These are phyloP conservation scores for Aphrophora alni DNA, from an alignment of 2,888 invertebrate genomes.

Conservation along the genomic window DNA sequence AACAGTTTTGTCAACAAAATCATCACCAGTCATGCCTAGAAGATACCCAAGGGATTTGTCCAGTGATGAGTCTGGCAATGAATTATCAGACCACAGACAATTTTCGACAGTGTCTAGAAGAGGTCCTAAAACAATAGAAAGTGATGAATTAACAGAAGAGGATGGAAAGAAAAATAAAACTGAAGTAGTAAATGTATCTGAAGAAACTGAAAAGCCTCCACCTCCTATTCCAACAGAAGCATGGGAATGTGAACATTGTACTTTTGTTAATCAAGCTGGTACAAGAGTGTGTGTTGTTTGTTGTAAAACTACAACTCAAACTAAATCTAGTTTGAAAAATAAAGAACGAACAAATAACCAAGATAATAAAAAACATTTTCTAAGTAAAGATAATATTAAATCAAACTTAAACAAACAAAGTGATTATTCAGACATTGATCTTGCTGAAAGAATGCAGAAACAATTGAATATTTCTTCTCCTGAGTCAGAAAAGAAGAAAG, in stretches of 20 bases:
- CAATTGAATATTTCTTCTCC: constrained; percentile 13
- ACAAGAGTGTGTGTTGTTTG: constrained; percentile 83
- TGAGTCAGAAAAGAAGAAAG: constrained; percentile 53
- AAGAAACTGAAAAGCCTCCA: constrained; percentile 46
- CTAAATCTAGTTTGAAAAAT: constrained; percentile 38
- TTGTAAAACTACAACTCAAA: constrained; percentile 72
- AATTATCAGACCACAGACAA: constrained; percentile 15
- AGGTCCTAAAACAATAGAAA: neutral
- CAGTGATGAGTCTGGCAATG: constrained; percentile 38
- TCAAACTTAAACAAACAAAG: constrained; percentile 2
- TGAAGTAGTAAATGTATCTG: constrained; percentile 7
- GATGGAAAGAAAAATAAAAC: constrained; percentile 49
- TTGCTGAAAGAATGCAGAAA: constrained; percentile 28
- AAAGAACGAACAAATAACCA: neutral
- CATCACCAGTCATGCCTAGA: neutral
- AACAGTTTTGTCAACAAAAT: constrained; percentile 25
- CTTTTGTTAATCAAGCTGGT: constrained; percentile 82
- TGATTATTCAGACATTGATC: constrained; percentile 21
- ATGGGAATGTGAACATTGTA: constrained; percentile 92
- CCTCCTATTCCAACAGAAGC: constrained; percentile 47
- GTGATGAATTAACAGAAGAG: neutral
- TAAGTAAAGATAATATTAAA: neutral
- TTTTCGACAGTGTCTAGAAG: neutral
- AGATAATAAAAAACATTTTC: neutral
- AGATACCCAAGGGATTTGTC: constrained; percentile 22